Base-by-base conservation (phyloP, 1,140 invertebrate species). In the Diachasmimorpha longicaudata region DNA sequence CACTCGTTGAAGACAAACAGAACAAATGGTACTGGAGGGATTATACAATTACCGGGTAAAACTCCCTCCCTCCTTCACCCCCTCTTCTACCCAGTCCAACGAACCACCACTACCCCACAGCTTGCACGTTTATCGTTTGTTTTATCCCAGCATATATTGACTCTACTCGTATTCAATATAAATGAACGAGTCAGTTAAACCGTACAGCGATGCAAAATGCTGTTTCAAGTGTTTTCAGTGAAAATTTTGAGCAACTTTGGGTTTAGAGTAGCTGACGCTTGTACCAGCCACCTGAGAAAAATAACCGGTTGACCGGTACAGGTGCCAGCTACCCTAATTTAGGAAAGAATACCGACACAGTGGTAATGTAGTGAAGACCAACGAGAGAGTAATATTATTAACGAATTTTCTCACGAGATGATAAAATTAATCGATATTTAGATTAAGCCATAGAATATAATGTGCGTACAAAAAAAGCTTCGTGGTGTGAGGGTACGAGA, bases 21-120 rank as follows among this genome's bases (percentile, higher is more conserved):
- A 80, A 83, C 79, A 85, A 85, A 83, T 79, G 82, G 31, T 67
- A 14, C 14, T 37, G 16, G 69, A 52, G 52, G 42, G 68, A 76
- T 76, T 76, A 76, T 76, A 76, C 74, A 55, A 36, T 66, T 70
- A 52, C 52, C 58, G 25, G 69, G 37, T 48, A 52, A 48, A 13
- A 68, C 67, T 55, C 58, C 39, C 52, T 63, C 74, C 16, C 42
- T 39, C 48, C 31, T 13, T 10, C 25, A 19, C 44, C 23, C n/a
- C n/a, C n/a, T n/a, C n/a, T n/a, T n/a, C n/a, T n/a, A n/a, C n/a
- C n/a, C n/a, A n/a, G n/a, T n/a, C n/a, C n/a, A n/a, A n/a, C n/a
- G 36, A 69, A 66, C 69, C 67, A 19, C 25, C 55, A 37, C 48
- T 48, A 52, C 23, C 58, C 3, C 13, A 16, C 48, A 16, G 25